Percentiles rank a stretch among this genome's conserved stretches.
Conservation (phyloP, 2,113 vertebrate species). For the Perca schrenkii region DNA sequence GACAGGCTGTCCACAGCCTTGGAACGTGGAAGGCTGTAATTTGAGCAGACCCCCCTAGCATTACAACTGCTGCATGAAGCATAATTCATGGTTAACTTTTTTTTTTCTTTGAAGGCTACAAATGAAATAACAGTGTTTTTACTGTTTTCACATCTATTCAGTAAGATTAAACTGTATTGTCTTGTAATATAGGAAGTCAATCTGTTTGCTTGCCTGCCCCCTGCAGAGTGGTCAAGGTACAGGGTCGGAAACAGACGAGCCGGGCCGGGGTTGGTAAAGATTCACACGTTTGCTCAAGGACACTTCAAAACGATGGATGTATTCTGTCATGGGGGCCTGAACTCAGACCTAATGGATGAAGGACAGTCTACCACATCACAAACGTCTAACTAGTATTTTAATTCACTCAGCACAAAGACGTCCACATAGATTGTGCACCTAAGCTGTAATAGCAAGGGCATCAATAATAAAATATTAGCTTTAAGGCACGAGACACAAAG, state of each 20-base stretch:
- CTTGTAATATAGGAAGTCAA: conserved; percentile 41
- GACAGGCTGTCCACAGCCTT: conserved; percentile 76
- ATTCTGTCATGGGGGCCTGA: conserved; percentile 62
- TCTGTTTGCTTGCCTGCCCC: conserved; percentile 46
- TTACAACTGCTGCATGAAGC: conserved; percentile 74
- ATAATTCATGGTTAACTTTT: conserved; percentile 74
- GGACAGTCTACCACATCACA: conserved; percentile 53
- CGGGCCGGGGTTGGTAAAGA: conserved; percentile 44
- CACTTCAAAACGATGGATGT: conserved; percentile 73
- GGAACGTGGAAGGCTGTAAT: conserved; percentile 77
- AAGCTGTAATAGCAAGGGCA: conserved; percentile 46
- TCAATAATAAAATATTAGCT: conserved; percentile 76
- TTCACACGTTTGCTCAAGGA: conserved; percentile 68
- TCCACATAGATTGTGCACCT: conserved; percentile 27
- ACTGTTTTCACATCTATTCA: conserved; percentile 43
- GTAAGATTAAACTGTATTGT: conserved; percentile 47
- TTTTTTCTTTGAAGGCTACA: conserved; percentile 68
- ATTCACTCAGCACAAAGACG: conserved; percentile 29
- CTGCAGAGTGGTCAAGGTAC: conserved; percentile 64
- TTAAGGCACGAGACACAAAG: conserved; percentile 70
- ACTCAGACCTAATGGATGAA: conserved; percentile 67
- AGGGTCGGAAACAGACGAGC: conserved; percentile 50
- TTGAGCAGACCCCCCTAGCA: conserved; percentile 73
- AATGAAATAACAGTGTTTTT: conserved; percentile 52
- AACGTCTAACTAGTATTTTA: conserved; percentile 33